Base-by-base conservation (phyloP, 2,888 invertebrate genomes). In the Nomada hirtipes region DNA sequence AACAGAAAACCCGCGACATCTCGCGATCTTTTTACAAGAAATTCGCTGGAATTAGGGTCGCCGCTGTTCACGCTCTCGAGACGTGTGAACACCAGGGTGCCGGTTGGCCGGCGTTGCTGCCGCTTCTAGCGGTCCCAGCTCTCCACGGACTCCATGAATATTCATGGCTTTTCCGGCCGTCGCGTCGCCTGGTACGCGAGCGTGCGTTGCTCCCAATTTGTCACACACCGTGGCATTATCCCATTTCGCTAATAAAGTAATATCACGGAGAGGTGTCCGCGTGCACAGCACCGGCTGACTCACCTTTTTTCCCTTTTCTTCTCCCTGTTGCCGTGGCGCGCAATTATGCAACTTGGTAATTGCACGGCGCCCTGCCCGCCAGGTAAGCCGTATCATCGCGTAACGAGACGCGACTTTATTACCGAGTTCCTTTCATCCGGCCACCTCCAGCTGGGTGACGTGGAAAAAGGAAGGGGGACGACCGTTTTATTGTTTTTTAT, bases 171-270 rank as follows among this genome's bases (percentile, higher is more conserved):
- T 91, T 91, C 90, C 89, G 87, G 76, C 82, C 86, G 82, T 52
- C 73, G 47, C 60, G 85, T 83, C 76, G 59, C 60, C 69, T 57
- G 80, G 77, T 86, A 82, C 85, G 81, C 77, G 80, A 83, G 87
- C 92, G 92, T 91, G 88, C 92, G 90, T 93, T 92, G 92, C 92
- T 93, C 92, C 92, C 93, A 93, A 93, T 93, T 93, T 93, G 93
- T 93, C 93, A 93, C 93, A 93, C 93, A 92, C 91, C 92, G 90
- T 91, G 92, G 92, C 91, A 93, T 92, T 92, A 93, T 92, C 92
- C 91, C 91, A 92, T 93, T 93, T 91, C 88, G 87, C 89, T 93
- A 93, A 93, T 93, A 92, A 92, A 93, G 92, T 86, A 90, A 91
- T 92, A 91, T 92, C 90, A 90, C 87, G 82, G 60, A 86, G 76